Base-by-base conservation (phyloP, 2,888 invertebrate species). In the Phortica magna region DNA sequence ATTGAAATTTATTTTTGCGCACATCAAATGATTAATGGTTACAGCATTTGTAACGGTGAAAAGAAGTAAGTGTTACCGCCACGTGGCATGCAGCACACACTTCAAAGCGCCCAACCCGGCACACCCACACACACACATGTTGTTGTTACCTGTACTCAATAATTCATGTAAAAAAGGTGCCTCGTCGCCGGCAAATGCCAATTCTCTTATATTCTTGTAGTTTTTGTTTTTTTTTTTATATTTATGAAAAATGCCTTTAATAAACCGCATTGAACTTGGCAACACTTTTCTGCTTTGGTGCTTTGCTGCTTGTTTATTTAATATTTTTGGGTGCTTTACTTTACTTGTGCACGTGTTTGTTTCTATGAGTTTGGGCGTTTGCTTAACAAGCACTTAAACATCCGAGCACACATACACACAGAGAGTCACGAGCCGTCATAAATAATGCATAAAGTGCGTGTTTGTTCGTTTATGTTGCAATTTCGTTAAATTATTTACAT, bases 21-120 rank as follows among this genome's bases (percentile, higher is more conserved):
- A 31, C 31, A 68, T 10, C 39, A 65, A 55, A 85, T 85, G 86
- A 85, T 83, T 81, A 85, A 85, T 87, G 73, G 78, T 77, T 74
- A 73, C 48, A 83, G 80, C 57, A 53, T 41, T 39, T 31, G 39
- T 39, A 7, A 73, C 41, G 41, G 73, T 2, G 7, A 57, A 64
- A 17, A 19, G 17, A 3, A 65, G 53, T 6, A 73, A 19, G 83
- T 81, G 83, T 79, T 77, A 70, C 75, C 61, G 76, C 78, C 85
- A 88, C 88, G 86, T 84, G 88, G 74, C 80, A 55, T 31, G 31
- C 31, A n/a, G 31, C 79, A 64, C 64, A 14, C 64, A 17, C 31
- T 31, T 31, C 31, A 31, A 31, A 31, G 31, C 31, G 31, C 31
- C 0, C 31, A 55, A 7, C 55, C 55, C 14, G 14, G 14, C 17